Evolutionary conservation across 2,797 vertebrate genomes (phyloP).

Genomic region (Catamblyrhynchus diadema): DNA sequence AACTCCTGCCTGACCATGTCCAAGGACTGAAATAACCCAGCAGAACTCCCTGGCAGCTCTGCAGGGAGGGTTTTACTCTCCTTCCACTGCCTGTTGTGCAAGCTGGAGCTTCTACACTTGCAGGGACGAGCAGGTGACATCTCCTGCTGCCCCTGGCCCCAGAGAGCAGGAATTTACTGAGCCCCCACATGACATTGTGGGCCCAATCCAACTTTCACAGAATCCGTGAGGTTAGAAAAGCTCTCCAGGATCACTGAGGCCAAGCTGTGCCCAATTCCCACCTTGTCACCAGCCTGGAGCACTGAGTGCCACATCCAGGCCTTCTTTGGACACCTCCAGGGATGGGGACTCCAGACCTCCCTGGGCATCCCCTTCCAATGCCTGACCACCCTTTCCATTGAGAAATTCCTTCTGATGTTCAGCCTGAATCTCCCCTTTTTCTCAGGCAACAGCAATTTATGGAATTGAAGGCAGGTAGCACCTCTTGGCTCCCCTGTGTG

Average conservation of each 20-base stretch:
- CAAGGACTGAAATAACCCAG: neutral
- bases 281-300: neutral
- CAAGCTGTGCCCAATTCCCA: neutral
- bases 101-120: neutral
- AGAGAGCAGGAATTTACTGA: neutral
- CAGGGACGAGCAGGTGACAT: fast-evolving
- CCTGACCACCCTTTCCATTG: fast-evolving
- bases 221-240: neutral
- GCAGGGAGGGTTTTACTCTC: neutral
- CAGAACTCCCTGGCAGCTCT: neutral
- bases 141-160: neutral
- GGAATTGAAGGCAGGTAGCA: neutral
- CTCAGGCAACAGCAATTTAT: neutral
- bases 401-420: neutral
- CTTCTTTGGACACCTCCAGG: neutral
- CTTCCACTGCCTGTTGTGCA: neutral
- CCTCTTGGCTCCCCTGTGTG: fast-evolving
- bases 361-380: neutral
- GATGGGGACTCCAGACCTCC: neutral
- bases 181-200: fast-evolving
- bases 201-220: neutral
- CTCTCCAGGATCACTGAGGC: too few species aligned
- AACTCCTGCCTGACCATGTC: neutral
- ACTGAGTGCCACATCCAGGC: neutral
- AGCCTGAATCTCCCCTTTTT: neutral